Percentiles rank a stretch among this genome's conserved stretches.
phyloP scores from a whole-genome alignment of 2,888 invertebrate genomes.

The Thymelicus sylvestris region DNA sequence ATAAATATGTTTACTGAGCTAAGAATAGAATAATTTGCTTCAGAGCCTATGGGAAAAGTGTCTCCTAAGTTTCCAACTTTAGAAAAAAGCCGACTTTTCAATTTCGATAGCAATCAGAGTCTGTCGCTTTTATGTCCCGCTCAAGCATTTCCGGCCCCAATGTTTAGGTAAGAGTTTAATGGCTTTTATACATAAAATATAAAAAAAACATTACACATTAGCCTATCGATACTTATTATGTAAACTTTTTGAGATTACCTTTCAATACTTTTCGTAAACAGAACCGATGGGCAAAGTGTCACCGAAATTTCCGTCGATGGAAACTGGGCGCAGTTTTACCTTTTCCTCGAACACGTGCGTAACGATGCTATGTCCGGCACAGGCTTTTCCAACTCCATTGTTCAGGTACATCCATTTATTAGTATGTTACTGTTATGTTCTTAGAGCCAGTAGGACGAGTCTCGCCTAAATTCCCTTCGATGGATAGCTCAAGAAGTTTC shows the following conservation, averaged over 20 bases:
- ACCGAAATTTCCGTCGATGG: slow-evolving; percentile 86
- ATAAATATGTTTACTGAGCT: neutral
- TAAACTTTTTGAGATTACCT: neutral
- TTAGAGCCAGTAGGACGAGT: slow-evolving; percentile 87
- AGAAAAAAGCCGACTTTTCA: slow-evolving; percentile 74
- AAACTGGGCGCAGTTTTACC: slow-evolving; percentile 80
- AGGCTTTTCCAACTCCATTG: slow-evolving; percentile 89
- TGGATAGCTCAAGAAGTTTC: slow-evolving; percentile 87
- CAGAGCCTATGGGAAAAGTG: slow-evolving; percentile 87
- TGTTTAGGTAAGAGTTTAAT: slow-evolving; percentile 86
- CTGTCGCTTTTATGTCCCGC: slow-evolving; percentile 86
- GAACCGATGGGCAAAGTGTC: slow-evolving; percentile 93
- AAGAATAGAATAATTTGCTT: slow-evolving; percentile 51
- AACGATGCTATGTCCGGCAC: slow-evolving; percentile 88
- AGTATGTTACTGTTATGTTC: slow-evolving; percentile 56
- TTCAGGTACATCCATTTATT: slow-evolving; percentile 86
- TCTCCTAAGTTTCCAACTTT: slow-evolving; percentile 86
- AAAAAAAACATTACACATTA: no score
- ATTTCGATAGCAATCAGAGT: slow-evolving; percentile 68
- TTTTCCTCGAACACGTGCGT: slow-evolving; percentile 78
- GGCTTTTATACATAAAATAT: slow-evolving; percentile 7
- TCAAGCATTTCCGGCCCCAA: slow-evolving; percentile 89
- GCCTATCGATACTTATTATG: neutral
- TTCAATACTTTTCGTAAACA: slow-evolving; percentile 62
- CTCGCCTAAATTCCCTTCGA: slow-evolving; percentile 85